phyloP scores from a whole-genome alignment of 2,888 invertebrate genomes.

The Teleiodes luculella region DNA sequence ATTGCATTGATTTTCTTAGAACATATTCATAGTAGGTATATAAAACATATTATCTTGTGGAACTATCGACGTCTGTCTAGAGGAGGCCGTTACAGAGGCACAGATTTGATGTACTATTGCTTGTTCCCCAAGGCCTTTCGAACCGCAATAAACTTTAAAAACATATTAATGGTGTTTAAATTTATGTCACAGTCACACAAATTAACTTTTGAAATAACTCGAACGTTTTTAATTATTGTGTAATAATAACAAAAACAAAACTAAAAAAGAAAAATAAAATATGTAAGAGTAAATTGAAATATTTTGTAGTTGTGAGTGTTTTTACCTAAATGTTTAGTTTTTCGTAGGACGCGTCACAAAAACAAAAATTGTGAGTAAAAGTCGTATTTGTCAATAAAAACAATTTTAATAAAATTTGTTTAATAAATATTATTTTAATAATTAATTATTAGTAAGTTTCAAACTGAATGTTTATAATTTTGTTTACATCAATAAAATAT shows the following conservation, averaged over 20 bases:
- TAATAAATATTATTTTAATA: constrained; percentile 1
- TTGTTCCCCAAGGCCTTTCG: constrained; percentile 47
- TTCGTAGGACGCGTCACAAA: too few species aligned
- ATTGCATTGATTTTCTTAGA: too few species aligned
- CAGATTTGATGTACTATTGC: constrained; percentile 27
- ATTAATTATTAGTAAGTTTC: not conserved
- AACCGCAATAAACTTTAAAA: constrained; percentile 52
- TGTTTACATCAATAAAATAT: not conserved
- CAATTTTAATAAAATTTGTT: not conserved
- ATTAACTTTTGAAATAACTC: too few species aligned
- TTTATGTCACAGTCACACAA: not conserved
- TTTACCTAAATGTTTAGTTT: too few species aligned
- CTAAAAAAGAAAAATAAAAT: too few species aligned
- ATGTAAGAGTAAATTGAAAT: too few species aligned
- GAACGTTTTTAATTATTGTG: too few species aligned
- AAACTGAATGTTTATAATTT: not conserved
- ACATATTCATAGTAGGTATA: too few species aligned
- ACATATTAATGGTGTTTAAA: constrained; percentile 30
- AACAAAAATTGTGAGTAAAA: not conserved
- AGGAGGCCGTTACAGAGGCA: not conserved
- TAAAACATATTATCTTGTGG: not conserved
- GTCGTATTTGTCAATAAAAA: not conserved
- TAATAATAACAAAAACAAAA: too few species aligned
- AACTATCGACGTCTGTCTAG: not conserved
- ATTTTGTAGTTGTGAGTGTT: too few species aligned